A percentile compares a stretch with the other conserved stretches of the same genome.
Evolutionary conservation across 1,140 invertebrate species (phyloP).

Genomic region (Probaryconus sp.): DNA sequence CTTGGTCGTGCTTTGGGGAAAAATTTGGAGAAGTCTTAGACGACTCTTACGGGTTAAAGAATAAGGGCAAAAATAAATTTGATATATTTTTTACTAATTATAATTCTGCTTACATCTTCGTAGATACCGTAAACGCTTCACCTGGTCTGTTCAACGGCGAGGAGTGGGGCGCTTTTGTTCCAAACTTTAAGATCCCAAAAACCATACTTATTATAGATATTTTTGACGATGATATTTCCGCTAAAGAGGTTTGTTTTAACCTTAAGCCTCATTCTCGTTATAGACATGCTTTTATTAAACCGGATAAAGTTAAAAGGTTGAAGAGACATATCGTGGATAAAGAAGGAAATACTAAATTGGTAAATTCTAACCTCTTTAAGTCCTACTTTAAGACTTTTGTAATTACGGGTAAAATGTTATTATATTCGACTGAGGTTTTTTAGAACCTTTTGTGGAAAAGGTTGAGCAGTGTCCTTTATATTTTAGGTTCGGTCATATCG

Average conservation of each 20-base stretch:
- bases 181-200: slow-evolving; percentile 7
- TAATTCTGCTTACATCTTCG: slow-evolving; percentile 3
- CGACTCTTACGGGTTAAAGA: background rate
- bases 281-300: background rate
- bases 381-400: slow-evolving; percentile 1
- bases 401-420: background rate
- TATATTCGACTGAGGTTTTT: background rate
- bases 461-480: slow-evolving; percentile 12
- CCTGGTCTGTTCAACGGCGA: too few relatives aligned
- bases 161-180: slow-evolving; percentile 8
- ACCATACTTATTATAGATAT: slow-evolving; percentile 12
- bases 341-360: background rate
- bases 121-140: slow-evolving; percentile 5
- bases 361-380: slow-evolving; percentile 7
- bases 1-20: background rate
- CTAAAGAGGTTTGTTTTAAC: slow-evolving; percentile 2
- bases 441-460: slow-evolving; percentile 2
- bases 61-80: slow-evolving; percentile 10
- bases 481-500: slow-evolving; percentile 11
- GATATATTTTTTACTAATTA: background rate
- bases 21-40: background rate
- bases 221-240: background rate
- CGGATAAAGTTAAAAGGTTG: slow-evolving; percentile 15
- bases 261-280: background rate
- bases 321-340: background rate